Evolutionary conservation across 2,888 invertebrate genomes (phyloP), one percentile per base, ranked within the genome.

Genomic region (Athalia rosae): DNA sequence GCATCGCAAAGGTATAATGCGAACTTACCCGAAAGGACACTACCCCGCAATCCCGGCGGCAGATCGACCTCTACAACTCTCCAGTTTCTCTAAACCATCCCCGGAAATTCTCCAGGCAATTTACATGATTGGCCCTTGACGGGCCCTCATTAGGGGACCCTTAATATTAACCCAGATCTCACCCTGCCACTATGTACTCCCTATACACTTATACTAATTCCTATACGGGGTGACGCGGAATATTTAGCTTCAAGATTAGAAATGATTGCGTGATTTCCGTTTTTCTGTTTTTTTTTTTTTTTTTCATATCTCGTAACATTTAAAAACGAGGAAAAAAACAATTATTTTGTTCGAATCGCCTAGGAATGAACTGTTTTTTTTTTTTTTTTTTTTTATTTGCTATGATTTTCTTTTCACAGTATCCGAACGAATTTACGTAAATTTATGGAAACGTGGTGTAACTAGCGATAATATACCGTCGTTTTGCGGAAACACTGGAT

Each of bases 101-200:
- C 58, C 61, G 47, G 62, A 61, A 74, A 74, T 74, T 61, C 74
- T 74, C 74, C 47, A 74, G 74, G 74, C 62, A 74, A 74, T 74
- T 74, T 61, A 61, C 74, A 74, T 74, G 74, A 74, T 74, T 74
- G 74, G 74, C 62, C 74, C 74, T 74, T 28, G 74, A 74, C 74
- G 74, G 74, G 61, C 61, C 62, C 74, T 74, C 74, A 62, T 74
- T 74, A 74, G 61, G 61, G 50, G 74, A 61, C 74, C 74, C 62
- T 74, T 62, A 74, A 74, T 74, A 74, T 74, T 62, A 74, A 74
- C 74, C 48, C 61, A 62, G 48, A 74, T 74, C 74, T 48, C 62
- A 47, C 43, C 58, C 71, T 15, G 56, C 15, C 11, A 7, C 45
- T 9, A 48, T 28, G 28, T 28, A 28, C 28, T 28, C 28, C 41